Evolutionary conservation across 1,140 invertebrate species (phyloP), one percentile per base, ranked within the genome.

Genomic region (Caerostris darwini): DNA sequence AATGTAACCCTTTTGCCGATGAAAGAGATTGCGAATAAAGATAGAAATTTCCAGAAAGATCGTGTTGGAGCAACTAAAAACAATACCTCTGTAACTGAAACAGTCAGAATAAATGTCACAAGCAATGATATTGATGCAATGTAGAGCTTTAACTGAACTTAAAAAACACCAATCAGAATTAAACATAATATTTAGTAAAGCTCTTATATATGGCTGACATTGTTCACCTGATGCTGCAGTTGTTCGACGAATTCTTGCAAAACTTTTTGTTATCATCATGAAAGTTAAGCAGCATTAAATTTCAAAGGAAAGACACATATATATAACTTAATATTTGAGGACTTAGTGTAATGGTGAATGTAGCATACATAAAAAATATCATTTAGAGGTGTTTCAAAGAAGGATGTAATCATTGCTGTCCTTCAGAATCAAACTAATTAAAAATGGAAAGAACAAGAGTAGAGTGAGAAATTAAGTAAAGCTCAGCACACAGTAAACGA

Each of bases 11-110:
- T 94, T 8, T 53, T 94, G 7, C 93, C 93, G 2, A 94, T 94
- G 93, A 94, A 90, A 19, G 88, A 94, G 17, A 56, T 94, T 12
- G 58, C 87, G 6, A 67, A 53, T 7, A 94, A 94, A 59, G 93
- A 94, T 8, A 90, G 67, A 85, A 94, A 94, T 17, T 50, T 94
- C 10, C 93, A 94, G 61, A 94, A 94, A 50, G 93, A 94, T 69
- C 17, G 93, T n/a, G 81, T 94, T 34, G 93, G 53, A 4, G 93
- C 93, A 1, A 89, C 86, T 19, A 94, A 94, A 81, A 94, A 88
- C n/a, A 88, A 34, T 50, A 81, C 92, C 5, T 90, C 93, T 8
- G 87, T 94, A 17, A 90, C 93, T 0, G 93, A 94, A 6, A 94
- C 93, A 12, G 93, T 94, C 2, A 56, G 93, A 10, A 90, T 94